These are phyloP conservation scores for Limosa lapponica DNA, from an alignment of 2,797 vertebrate species.

Conservation along the genomic window DNA sequence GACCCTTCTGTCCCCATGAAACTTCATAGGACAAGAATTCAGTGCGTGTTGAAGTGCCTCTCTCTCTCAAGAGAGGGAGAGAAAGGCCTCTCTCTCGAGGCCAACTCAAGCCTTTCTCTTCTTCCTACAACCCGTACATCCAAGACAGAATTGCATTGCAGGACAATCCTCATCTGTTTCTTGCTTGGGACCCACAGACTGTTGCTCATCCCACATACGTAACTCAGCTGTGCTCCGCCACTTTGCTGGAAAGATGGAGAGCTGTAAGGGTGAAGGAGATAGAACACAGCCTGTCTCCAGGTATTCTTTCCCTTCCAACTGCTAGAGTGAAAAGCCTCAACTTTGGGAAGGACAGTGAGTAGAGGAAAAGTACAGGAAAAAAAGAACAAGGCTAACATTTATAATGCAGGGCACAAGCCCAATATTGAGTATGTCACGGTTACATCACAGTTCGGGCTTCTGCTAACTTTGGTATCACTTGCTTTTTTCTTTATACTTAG, in stretches of 20 bases:
- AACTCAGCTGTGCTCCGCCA: background rate
- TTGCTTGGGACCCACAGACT: background rate
- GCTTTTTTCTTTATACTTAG: background rate
- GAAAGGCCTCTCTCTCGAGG: no score
- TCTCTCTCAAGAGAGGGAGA: no score
- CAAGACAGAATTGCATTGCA: background rate
- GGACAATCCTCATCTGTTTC: background rate
- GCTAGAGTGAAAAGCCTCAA: background rate
- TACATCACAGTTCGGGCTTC: background rate
- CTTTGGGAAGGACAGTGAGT: background rate
- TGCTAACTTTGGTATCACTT: background rate
- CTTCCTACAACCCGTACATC: background rate
- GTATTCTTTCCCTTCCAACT: background rate
- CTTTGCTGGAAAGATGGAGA: background rate
- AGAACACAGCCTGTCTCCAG: background rate
- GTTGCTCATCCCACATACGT: background rate
- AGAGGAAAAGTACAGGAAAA: background rate
- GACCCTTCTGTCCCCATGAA: background rate
- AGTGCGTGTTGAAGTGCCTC: background rate
- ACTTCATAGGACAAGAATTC: background rate
- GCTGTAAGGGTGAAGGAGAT: background rate
- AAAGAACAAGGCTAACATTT: background rate
- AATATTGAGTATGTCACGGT: background rate
- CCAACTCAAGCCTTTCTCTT: background rate
- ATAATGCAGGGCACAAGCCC: background rate